Percentiles rank a stretch among this genome's conserved stretches.
phyloP scores from a whole-genome alignment of 2,797 vertebrate species.

The Gallinago stenura region DNA sequence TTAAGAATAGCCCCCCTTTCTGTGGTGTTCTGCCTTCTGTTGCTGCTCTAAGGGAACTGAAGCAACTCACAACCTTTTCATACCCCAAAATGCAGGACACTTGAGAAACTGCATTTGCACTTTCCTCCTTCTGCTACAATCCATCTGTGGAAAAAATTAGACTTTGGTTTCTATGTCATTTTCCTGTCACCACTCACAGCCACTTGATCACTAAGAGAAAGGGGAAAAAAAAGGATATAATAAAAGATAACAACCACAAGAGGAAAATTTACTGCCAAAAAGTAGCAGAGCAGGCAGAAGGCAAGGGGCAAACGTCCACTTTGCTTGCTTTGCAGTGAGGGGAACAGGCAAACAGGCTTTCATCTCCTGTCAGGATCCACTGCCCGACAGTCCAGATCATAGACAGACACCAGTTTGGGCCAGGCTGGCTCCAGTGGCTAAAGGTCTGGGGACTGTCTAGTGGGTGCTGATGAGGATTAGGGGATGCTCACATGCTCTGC shows the following conservation, averaged over 20 bases:
- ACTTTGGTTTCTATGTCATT: conserved; percentile 43
- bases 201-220: conserved; percentile 30
- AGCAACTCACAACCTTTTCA: conserved; percentile 36
- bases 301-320: neutral
- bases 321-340: neutral
- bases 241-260: conserved; percentile 1
- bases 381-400: neutral
- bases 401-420: neutral
- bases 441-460: neutral
- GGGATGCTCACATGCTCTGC: neutral
- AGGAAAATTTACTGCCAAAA: conserved; percentile 1
- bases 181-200: conserved; percentile 45
- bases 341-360: neutral
- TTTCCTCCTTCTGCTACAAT: conserved; percentile 61
- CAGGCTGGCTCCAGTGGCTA: neutral
- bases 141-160: conserved; percentile 72
- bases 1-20: neutral
- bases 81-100: conserved; percentile 38
- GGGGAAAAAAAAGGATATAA: neutral
- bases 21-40: conserved; percentile 47
- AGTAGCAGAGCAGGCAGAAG: neutral
- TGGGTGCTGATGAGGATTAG: neutral
- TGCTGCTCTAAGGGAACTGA: conserved; percentile 17
- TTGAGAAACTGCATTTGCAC: conserved; percentile 67
- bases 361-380: neutral